phyloP scores from a whole-genome alignment of 2,888 invertebrate species.

The Phortica okadai region DNA sequence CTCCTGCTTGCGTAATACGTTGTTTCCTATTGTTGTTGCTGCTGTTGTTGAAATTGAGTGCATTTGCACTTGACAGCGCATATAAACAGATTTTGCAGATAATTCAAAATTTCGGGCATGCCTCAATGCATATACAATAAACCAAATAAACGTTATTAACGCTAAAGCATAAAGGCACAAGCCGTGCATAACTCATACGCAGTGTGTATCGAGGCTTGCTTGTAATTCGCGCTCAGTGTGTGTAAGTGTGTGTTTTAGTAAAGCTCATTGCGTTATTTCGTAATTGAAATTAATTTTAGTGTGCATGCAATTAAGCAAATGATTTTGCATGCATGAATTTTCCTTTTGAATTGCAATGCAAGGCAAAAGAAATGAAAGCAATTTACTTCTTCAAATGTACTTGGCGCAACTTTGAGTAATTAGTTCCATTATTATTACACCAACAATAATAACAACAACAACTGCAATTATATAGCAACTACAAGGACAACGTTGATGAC shows the following conservation, averaged over 20 bases:
- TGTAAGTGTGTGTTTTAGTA: neutral
- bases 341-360: neutral
- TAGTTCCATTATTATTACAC: slow-evolving; percentile 30
- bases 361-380: neutral
- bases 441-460: neutral
- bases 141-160: neutral
- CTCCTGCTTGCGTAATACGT: neutral
- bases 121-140: neutral
- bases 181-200: slow-evolving; percentile 7
- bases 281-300: slow-evolving; percentile 26
- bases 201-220: neutral
- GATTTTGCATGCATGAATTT: neutral
- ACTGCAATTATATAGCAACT: neutral
- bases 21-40: too few relatives aligned
- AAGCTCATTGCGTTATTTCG: neutral
- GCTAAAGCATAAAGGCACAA: neutral
- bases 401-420: slow-evolving; percentile 17
- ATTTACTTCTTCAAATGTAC: slow-evolving; percentile 9
- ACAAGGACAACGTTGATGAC: neutral
- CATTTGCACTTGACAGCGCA: slow-evolving; percentile 3
- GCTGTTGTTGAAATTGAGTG: neutral
- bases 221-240: neutral
- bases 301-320: slow-evolving; percentile 1
- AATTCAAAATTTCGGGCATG: neutral
- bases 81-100: slow-evolving; percentile 1